Evolutionary conservation across 2,113 vertebrate species (phyloP).

Genomic region (Hirundichthys speculiger): DNA sequence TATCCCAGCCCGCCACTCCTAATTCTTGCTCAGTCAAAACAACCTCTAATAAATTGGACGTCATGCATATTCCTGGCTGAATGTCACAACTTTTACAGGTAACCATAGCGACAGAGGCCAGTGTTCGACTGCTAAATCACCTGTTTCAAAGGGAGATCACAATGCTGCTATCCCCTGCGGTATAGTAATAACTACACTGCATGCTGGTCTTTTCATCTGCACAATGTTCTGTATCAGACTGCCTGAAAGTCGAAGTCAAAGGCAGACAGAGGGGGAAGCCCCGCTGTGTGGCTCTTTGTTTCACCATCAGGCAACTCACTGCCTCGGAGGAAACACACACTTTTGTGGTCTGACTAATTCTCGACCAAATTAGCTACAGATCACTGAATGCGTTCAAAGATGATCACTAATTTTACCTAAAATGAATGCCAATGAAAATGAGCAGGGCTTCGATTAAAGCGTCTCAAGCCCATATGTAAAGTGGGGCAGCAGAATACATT

Average conservation of each 20-base stretch:
- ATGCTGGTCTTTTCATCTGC: slow-evolving; percentile 44
- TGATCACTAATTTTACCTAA: slow-evolving; percentile 69
- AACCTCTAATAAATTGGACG: slow-evolving; percentile 46
- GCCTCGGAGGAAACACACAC: slow-evolving; percentile 39
- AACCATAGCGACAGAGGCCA: slow-evolving; percentile 59
- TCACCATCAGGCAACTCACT: slow-evolving; percentile 21
- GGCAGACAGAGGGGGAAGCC: slow-evolving; percentile 2
- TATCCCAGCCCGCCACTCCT: slow-evolving; percentile 17
- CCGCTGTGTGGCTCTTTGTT: slow-evolving; percentile 33
- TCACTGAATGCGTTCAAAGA: slow-evolving; percentile 73
- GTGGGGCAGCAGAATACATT: slow-evolving; percentile 64
- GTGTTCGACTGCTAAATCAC: slow-evolving; percentile 47
- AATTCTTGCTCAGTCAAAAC: slow-evolving; percentile 30
- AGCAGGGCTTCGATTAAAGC: slow-evolving; percentile 68
- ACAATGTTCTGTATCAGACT: slow-evolving; percentile 10
- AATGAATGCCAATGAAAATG: slow-evolving; percentile 77
- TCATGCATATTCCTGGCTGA: slow-evolving; percentile 39
- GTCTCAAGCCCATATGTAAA: slow-evolving; percentile 68
- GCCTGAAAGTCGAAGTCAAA: slow-evolving; percentile 2
- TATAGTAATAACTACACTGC: slow-evolving; percentile 25
- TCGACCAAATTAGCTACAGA: slow-evolving; percentile 71
- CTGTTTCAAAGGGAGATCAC: slow-evolving; percentile 41
- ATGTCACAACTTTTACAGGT: slow-evolving; percentile 51
- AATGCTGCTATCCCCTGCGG: slow-evolving; percentile 21
- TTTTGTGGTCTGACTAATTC: slow-evolving; percentile 54